Evolutionary conservation across 2,888 invertebrate genomes (phyloP).

Genomic region (Petrolisthes manimaculis): DNA sequence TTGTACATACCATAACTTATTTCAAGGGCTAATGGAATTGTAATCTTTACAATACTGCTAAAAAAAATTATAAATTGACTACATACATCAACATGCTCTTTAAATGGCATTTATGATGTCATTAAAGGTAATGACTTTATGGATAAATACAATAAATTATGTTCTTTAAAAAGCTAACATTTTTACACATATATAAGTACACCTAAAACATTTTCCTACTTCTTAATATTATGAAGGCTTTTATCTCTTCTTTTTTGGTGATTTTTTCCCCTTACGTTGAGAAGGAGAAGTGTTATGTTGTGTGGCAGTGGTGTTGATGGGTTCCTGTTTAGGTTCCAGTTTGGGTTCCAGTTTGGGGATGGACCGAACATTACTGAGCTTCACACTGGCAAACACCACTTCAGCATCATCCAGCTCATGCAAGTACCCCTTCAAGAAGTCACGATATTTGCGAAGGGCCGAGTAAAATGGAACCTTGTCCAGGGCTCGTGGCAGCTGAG

Average conservation of each 20-base stretch:
- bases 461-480: slow-evolving; percentile 98
- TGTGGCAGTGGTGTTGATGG: not conserved
- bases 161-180: not conserved
- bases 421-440: slow-evolving; percentile 86
- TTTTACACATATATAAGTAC: not conserved
- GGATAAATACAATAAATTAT: not conserved
- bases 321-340: slow-evolving; percentile 5
- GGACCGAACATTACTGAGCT: slow-evolving; percentile 50
- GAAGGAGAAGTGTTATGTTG: slow-evolving; percentile 21
- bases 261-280: slow-evolving; percentile 37
- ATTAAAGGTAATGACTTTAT: not conserved
- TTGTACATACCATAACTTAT: not conserved
- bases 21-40: slow-evolving; percentile 7
- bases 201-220: not conserved
- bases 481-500: slow-evolving; percentile 95
- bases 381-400: slow-evolving; percentile 53
- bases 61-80: not conserved
- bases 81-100: slow-evolving; percentile 2
- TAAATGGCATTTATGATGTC: not conserved
- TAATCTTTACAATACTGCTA: not conserved
- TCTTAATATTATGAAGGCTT: slow-evolving; percentile 30
- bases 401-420: slow-evolving; percentile 58
- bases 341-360: slow-evolving; percentile 34
- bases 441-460: slow-evolving; percentile 93
- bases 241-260: slow-evolving; percentile 47